These are phyloP conservation scores for Mus spicilegus DNA, from an alignment of 2,113 vertebrate species.

Conservation along the genomic window DNA sequence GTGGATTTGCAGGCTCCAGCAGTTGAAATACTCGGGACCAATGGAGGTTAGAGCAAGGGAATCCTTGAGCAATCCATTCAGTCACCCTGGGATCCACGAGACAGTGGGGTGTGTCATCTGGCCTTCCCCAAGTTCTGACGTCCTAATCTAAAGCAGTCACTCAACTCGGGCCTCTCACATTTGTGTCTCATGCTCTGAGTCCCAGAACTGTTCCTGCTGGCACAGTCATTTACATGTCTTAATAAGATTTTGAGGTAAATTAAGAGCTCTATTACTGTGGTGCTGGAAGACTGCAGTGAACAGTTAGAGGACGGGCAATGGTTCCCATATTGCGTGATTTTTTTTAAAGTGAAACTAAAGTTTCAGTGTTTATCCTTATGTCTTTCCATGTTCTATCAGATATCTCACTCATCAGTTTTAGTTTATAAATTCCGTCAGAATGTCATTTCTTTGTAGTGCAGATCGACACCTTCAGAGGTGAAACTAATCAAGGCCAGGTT, in stretches of 20 bases:
- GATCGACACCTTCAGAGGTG: neutral
- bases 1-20: neutral
- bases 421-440: neutral
- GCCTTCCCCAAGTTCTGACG: neutral
- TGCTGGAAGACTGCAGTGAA: neutral
- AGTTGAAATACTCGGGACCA: neutral
- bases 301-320: neutral
- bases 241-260: neutral
- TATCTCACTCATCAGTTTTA: conserved; percentile 11
- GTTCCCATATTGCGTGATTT: neutral
- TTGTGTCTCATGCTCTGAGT: neutral
- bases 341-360: neutral
- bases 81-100: neutral
- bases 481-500: neutral
- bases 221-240: conserved; percentile 15
- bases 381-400: conserved; percentile 10
- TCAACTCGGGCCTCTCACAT: neutral
- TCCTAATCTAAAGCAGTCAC: neutral
- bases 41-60: neutral
- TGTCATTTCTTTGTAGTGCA: conserved; percentile 24
- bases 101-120: neutral
- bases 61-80: neutral
- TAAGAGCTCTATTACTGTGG: neutral
- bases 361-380: conserved; percentile 33
- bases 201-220: neutral